These are phyloP conservation scores for Sylvilagus floridanus DNA, from an alignment of 2,797 vertebrate species.

Conservation along the genomic window DNA sequence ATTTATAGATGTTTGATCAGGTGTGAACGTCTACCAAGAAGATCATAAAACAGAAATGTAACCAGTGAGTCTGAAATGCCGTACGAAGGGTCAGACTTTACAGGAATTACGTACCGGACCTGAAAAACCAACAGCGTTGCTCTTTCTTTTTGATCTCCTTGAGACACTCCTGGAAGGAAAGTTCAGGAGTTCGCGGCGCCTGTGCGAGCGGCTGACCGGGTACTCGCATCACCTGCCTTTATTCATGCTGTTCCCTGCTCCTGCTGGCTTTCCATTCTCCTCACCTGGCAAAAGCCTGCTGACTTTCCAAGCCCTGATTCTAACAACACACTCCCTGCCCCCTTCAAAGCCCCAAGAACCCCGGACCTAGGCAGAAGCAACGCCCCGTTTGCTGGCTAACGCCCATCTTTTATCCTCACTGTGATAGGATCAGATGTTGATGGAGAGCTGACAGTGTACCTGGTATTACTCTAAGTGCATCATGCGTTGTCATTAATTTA, in stretches of 20 bases:
- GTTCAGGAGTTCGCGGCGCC: slow-evolving; percentile 69
- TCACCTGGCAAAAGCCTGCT: not conserved
- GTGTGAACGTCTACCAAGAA: slow-evolving; percentile 80
- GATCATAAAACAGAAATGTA: slow-evolving; percentile 73
- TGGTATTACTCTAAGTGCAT: not conserved
- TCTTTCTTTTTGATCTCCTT: slow-evolving; percentile 74
- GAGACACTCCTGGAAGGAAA: slow-evolving; percentile 42
- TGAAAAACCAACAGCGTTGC: slow-evolving; percentile 68
- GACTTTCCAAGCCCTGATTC: not conserved
- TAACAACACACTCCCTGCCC: too few relatives aligned
- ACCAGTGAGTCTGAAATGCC: slow-evolving; percentile 73
- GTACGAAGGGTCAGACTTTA: slow-evolving; percentile 67
- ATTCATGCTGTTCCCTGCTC: not conserved
- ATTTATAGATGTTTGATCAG: slow-evolving; percentile 83
- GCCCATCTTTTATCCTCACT: not conserved
- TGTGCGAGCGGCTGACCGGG: not conserved
- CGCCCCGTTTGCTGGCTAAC: not conserved
- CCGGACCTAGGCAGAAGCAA: not conserved
- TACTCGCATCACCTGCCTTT: not conserved
- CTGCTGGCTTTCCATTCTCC: not conserved
- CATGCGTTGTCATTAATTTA: not conserved
- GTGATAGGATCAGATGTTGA: not conserved
- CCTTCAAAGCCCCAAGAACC: not conserved
- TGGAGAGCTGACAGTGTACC: not conserved
- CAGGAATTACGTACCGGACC: slow-evolving; percentile 63